A percentile compares a stretch with the other conserved stretches of the same genome.
These are phyloP conservation scores for Bathynomus jamesi DNA, from an alignment of 1,140 invertebrate species.

Conservation along the genomic window DNA sequence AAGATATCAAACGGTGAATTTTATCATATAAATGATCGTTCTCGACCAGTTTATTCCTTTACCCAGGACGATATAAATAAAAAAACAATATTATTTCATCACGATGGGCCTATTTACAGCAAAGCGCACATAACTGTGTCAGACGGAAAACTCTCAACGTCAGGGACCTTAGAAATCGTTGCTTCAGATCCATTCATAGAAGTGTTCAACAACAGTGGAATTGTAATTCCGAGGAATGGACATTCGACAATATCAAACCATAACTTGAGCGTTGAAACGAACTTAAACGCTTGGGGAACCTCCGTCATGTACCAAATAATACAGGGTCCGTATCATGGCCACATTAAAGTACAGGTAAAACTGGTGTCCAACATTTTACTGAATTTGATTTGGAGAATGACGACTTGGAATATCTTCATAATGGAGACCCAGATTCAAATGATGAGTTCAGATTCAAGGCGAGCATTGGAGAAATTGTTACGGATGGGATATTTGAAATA, in stretches of 20 bases:
- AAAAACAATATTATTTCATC: slow-evolving; percentile 68
- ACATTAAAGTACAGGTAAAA: slow-evolving; percentile 32
- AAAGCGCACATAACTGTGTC: slow-evolving; percentile 71
- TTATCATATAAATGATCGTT: slow-evolving; percentile 53
- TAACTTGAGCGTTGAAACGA: slow-evolving; percentile 58
- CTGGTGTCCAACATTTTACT: slow-evolving; percentile 40
- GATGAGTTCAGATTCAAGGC: slow-evolving; percentile 72
- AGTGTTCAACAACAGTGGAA: slow-evolving; percentile 46
- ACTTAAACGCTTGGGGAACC: slow-evolving; percentile 56
- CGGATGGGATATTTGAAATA: slow-evolving; percentile 34
- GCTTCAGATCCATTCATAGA: slow-evolving; percentile 48
- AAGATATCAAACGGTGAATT: slow-evolving; percentile 69
- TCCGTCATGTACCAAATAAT: slow-evolving; percentile 46
- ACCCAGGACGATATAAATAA: slow-evolving; percentile 74
- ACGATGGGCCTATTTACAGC: slow-evolving; percentile 64
- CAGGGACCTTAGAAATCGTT: slow-evolving; percentile 46
- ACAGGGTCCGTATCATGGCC: slow-evolving; percentile 44
- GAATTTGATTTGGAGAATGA: slow-evolving; percentile 45
- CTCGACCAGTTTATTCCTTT: slow-evolving; percentile 61
- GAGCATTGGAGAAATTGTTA: slow-evolving; percentile 58
- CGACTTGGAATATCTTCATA: slow-evolving; percentile 64
- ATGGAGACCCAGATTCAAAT: slow-evolving; percentile 68
- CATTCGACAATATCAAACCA: slow-evolving; percentile 39
- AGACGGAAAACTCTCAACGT: slow-evolving; percentile 48
- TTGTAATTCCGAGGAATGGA: slow-evolving; percentile 43